Percentiles rank a stretch among this genome's conserved stretches.
Evolutionary conservation across 2,113 vertebrate species (phyloP).

Genomic region (Cisticola juncidis): DNA sequence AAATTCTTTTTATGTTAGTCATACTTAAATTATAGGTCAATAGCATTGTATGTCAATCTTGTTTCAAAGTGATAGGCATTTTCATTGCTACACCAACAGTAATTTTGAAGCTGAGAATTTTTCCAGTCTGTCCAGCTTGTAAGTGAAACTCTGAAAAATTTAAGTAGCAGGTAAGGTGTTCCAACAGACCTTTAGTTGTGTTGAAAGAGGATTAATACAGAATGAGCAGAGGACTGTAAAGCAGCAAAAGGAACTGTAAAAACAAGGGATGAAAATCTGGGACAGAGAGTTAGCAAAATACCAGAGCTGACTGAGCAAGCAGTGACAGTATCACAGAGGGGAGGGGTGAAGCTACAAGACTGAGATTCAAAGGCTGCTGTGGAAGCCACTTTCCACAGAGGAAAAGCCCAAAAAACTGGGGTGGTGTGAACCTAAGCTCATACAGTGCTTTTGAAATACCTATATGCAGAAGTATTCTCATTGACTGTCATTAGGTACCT

Average conservation of each 20-base stretch:
- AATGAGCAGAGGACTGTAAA: neutral
- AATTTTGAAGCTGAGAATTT: neutral
- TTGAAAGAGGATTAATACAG: neutral
- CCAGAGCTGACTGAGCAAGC: neutral
- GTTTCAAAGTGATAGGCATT: neutral
- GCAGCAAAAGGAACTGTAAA: neutral
- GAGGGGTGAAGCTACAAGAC: neutral
- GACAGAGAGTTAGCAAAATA: neutral
- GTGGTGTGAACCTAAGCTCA: neutral
- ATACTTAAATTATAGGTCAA: neutral
- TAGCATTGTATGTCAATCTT: neutral
- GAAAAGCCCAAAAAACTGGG: neutral
- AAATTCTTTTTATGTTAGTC: neutral
- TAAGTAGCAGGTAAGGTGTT: neutral
- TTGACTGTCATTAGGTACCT: neutral
- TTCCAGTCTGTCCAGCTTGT: neutral
- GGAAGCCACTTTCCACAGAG: neutral
- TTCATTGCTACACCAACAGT: neutral
- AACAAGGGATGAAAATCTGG: neutral
- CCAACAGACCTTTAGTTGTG: neutral
- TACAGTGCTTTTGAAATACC: neutral
- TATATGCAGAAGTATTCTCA: neutral
- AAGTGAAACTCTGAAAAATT: neutral
- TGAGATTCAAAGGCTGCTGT: neutral
- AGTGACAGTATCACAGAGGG: neutral